A percentile compares a stretch with the other conserved stretches of the same genome.
Evolutionary conservation across 92 coral and sea anemone species (phyloP).

Genomic region (Blastomussa wellsi): DNA sequence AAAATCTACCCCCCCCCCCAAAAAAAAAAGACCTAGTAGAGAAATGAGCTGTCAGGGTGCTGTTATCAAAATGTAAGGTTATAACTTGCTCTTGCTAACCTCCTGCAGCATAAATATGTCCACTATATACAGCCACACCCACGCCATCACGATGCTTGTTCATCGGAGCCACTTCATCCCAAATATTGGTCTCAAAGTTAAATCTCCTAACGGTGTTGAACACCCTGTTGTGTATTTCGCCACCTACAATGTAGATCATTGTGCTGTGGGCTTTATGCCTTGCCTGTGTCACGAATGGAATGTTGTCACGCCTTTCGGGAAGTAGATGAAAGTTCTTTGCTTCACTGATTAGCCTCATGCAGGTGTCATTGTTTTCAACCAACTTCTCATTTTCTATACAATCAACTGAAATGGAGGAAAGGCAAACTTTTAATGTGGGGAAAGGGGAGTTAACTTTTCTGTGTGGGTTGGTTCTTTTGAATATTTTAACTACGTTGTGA

Average conservation of each 20-base stretch:
- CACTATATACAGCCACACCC: constrained; percentile 88
- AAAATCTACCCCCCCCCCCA: neutral
- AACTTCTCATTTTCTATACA: constrained; percentile 91
- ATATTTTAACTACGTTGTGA: too few species aligned
- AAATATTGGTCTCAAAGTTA: constrained; percentile 72
- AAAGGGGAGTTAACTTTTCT: neutral
- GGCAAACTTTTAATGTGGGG: neutral
- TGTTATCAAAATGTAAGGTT: neutral
- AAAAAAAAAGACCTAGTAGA: neutral
- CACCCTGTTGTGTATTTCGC: constrained; percentile 91
- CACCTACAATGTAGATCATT: constrained; percentile 85
- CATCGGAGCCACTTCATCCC: constrained; percentile 79
- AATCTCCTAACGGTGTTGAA: constrained; percentile 82
- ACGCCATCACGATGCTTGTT: constrained; percentile 93
- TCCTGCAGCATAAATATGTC: constrained; percentile 93
- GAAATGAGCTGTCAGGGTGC: neutral
- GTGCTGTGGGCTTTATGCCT: constrained; percentile 76
- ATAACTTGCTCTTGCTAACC: constrained; percentile 52
- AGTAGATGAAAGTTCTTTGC: constrained; percentile 91
- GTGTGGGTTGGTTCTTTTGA: neutral
- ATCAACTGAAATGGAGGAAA: constrained; percentile 62
- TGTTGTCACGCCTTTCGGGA: constrained; percentile 86
- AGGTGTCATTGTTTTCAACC: constrained; percentile 69
- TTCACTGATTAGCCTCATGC: constrained; percentile 83
- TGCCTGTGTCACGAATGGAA: constrained; percentile 57